These are phyloP conservation scores for Callopanchax toddi DNA, from an alignment of 2,113 vertebrate species.

Conservation along the genomic window DNA sequence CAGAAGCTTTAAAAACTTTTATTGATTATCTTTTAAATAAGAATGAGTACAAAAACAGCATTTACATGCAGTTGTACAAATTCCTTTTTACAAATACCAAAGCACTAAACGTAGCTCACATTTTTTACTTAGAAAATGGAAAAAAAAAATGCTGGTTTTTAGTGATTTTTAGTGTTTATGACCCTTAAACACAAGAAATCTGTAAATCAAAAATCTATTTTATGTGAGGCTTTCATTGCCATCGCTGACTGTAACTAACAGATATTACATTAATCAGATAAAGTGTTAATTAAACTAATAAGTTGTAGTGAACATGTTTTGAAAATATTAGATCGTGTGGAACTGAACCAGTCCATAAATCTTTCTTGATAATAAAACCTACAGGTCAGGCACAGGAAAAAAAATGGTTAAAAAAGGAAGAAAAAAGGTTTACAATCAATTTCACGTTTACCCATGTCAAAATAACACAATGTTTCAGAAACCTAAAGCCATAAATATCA, in stretches of 20 bases:
- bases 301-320: constrained; percentile 8
- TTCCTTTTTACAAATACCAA: constrained; percentile 24
- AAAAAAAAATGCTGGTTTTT: constrained; percentile 36
- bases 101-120: constrained; percentile 32
- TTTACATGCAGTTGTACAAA: constrained; percentile 53
- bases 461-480: constrained; percentile 22
- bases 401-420: neutral
- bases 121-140: constrained; percentile 15
- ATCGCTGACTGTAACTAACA: constrained; percentile 5
- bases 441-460: constrained; percentile 6
- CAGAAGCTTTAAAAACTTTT: constrained; percentile 49
- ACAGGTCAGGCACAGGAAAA: neutral
- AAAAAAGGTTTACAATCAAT: constrained; percentile 4
- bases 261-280: neutral
- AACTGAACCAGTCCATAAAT: constrained; percentile 4
- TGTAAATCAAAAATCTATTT: constrained; percentile 2
- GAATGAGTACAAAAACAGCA: constrained; percentile 68
- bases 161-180: constrained; percentile 29
- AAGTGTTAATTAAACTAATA: constrained; percentile 10
- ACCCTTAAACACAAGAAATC: neutral
- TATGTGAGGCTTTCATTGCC: constrained; percentile 2
- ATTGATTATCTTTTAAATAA: constrained; percentile 71
- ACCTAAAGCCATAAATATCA: constrained; percentile 35
- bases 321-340: no score
- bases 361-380: constrained; percentile 15